Evolutionary conservation across 2,888 invertebrate genomes (phyloP), one percentile per base, ranked within the genome.

Genomic region (Dysmachus trigonus): DNA sequence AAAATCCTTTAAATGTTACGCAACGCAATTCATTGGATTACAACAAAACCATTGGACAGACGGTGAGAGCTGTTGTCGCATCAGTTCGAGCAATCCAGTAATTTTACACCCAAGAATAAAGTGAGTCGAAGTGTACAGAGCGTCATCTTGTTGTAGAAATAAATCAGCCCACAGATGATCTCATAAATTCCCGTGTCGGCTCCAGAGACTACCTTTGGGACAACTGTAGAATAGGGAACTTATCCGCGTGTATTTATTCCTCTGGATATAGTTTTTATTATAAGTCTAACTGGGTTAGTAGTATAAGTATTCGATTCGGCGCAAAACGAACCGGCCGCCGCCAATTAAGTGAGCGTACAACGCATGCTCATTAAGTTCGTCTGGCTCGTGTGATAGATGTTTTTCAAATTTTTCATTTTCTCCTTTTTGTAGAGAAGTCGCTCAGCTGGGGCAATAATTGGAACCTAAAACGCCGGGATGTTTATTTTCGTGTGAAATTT

Each of bases 1-100:
- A 62, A n/a, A 71, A 18, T 41, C 72, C 27, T 72, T 13, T 83
- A 83, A 83, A 83, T 83, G 72, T 83, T 83, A 83, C 83, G 83
- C 83, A 83, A 83, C 83, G 38, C 83, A 82, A 71, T 33, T 83
- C 72, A 38, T 83, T 83, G 83, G 83, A 72, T 72, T 83, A 72
- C 72, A 83, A 72, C 10, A 72, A 83, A 72, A 41, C 27, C 35
- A 72, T 72, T 72, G 41, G 72, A 22, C 22, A 83, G 72, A 22
- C 47, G 53, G 51, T 77, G 77, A 77, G 47, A 77, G 41, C 38
- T 41, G 41, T 41, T 41, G 10, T 41, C 18, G 38, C 81, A 27
- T 22, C 81, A 62, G n/a, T 5, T 72, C 27, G 13, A 72, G 47
- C 22, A 41, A 22, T 30, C 38, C 38, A 38, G 38, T 6, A 38